phyloP scores from a whole-genome alignment of 2,113 vertebrate genomes.

The Antechinus stuartii region DNA sequence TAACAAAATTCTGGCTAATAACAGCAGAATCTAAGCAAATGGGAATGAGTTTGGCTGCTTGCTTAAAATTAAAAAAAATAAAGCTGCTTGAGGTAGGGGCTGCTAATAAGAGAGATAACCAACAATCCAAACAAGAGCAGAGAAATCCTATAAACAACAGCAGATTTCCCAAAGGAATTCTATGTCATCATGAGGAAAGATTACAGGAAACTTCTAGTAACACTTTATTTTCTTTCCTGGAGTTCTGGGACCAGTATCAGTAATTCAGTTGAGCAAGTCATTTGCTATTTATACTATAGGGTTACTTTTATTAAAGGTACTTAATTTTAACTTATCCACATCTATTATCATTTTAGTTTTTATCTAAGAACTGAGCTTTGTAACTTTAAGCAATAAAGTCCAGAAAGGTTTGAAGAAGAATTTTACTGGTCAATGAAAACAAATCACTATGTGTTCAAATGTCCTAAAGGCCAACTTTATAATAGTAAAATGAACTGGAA shows the following conservation, averaged over 20 bases:
- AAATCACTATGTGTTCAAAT: conserved; percentile 46
- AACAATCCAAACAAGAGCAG: conserved; percentile 62
- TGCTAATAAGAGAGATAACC: conserved; percentile 63
- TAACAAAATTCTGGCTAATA: neutral
- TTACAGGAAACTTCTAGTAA: conserved; percentile 86
- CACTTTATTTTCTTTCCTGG: conserved; percentile 87
- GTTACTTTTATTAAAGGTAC: conserved; percentile 69
- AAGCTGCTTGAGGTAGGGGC: conserved; percentile 3
- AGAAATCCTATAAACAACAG: conserved; percentile 78
- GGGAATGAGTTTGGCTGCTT: neutral
- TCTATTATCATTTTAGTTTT: conserved; percentile 49
- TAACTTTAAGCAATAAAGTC: conserved; percentile 68
- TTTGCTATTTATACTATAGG: conserved; percentile 82
- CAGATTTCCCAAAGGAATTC: conserved; percentile 82
- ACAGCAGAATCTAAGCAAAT: neutral
- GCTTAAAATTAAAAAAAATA: neutral
- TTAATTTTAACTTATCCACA: conserved; percentile 18
- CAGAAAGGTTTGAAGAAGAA: conserved; percentile 53
- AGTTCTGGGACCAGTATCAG: conserved; percentile 73
- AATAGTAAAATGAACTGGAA: neutral
- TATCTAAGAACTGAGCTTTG: conserved; percentile 74
- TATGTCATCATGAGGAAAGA: conserved; percentile 83
- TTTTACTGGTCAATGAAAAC: conserved; percentile 69
- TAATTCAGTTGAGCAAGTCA: conserved; percentile 77
- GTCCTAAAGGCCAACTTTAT: conserved; percentile 5